Evolutionary conservation across 1,140 invertebrate species (phyloP).

Genomic region (Triops longicaudatus): DNA sequence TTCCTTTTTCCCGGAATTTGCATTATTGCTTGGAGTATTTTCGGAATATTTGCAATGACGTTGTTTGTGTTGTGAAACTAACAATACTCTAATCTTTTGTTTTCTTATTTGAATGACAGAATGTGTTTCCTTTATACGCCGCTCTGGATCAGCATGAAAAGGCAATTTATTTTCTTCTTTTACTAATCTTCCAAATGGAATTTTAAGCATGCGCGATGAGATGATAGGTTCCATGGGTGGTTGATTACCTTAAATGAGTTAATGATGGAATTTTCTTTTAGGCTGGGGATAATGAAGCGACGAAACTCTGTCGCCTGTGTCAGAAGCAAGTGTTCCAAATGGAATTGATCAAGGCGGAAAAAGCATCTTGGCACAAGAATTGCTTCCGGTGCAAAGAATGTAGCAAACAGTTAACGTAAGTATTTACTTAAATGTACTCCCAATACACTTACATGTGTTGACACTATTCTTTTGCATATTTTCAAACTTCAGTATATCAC

Average conservation of each 20-base stretch:
- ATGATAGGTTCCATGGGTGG: neutral
- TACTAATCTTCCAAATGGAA: neutral
- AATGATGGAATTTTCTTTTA: conserved; percentile 25
- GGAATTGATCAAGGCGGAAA: conserved; percentile 84
- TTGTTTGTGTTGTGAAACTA: neutral
- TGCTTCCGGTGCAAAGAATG: conserved; percentile 85
- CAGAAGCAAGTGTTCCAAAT: conserved; percentile 85
- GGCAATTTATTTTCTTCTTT: conserved; percentile 20
- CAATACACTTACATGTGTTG: neutral
- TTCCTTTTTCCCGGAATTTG: no score
- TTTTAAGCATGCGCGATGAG: neutral
- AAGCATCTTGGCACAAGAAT: conserved; percentile 77
- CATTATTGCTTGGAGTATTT: no score
- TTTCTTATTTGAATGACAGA: neutral
- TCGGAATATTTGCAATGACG: neutral
- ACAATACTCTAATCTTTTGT: conserved; percentile 17
- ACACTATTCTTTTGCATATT: neutral
- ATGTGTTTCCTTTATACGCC: conserved; percentile 28
- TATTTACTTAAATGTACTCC: conserved; percentile 30
- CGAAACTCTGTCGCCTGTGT: conserved; percentile 60
- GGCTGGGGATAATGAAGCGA: conserved; percentile 32
- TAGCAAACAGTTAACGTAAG: conserved; percentile 75
- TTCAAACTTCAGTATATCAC: neutral
- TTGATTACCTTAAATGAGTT: neutral
- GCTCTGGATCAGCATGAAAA: conserved; percentile 27